Conservation (phyloP, 2,888 invertebrate genomes). For the Agrotis ipsilon region DNA sequence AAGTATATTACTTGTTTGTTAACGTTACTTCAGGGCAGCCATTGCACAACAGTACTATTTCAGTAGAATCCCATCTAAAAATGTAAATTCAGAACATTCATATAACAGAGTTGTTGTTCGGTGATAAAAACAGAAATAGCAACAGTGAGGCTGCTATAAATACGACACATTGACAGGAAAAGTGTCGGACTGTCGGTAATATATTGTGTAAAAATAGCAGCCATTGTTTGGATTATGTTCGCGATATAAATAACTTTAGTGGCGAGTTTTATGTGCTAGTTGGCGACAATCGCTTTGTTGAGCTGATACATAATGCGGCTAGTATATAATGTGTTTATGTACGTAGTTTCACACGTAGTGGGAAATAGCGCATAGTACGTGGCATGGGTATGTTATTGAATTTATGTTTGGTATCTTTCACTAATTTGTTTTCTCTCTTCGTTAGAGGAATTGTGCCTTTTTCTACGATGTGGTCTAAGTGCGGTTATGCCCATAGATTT, state of each 20-base stretch:
- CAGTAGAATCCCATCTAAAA: slow-evolving; percentile 18
- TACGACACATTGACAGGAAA: slow-evolving; percentile 59
- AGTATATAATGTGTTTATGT: neutral
- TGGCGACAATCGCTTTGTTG: slow-evolving; percentile 51
- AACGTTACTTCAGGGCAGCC: neutral
- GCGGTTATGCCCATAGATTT: too few relatives aligned
- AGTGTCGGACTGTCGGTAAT: slow-evolving; percentile 41
- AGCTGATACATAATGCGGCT: slow-evolving; percentile 11
- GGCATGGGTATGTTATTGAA: slow-evolving; percentile 15
- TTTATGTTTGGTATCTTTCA: neutral
- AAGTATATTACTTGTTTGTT: neutral
- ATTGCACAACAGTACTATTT: neutral
- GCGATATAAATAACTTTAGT: slow-evolving; percentile 61
- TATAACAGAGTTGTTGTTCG: slow-evolving; percentile 39
- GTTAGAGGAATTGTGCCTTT: neutral
- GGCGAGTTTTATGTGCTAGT: slow-evolving; percentile 50
- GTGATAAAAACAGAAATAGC: slow-evolving; percentile 59
- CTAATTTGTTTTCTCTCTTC: too few relatives aligned
- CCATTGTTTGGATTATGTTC: slow-evolving; percentile 62
- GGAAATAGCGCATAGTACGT: neutral
- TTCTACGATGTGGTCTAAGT: too few relatives aligned
- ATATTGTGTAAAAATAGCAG: slow-evolving; percentile 54
- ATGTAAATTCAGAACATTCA: slow-evolving; percentile 26
- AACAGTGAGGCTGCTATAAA: slow-evolving; percentile 42
- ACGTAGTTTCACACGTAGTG: neutral